Conservation (phyloP, 2,888 invertebrate species). For the Keiferia lycopersicella region DNA sequence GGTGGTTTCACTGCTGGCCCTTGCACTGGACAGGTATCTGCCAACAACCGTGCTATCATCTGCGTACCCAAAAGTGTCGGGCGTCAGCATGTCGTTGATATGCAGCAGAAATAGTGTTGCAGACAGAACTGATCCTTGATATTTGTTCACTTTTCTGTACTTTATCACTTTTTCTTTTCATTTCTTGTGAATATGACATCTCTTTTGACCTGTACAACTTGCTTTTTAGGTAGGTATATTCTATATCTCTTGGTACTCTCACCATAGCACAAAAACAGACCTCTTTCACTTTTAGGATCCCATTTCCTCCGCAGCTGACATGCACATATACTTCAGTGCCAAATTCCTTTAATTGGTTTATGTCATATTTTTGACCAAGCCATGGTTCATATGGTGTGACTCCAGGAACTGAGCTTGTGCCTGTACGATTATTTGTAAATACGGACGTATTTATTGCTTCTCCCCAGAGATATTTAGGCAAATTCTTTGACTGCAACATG, state of each 20-base stretch:
- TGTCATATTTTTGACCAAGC: neutral
- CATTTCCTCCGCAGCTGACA: constrained; percentile 13
- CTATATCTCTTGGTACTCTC: constrained; percentile 21
- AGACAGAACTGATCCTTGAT: too few relatives aligned
- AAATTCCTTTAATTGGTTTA: neutral
- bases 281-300: constrained; percentile 14
- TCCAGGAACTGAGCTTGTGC: neutral
- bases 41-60: too few relatives aligned
- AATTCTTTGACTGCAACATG: constrained; percentile 28
- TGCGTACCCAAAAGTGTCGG: too few relatives aligned
- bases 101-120: too few relatives aligned
- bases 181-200: constrained; percentile 13
- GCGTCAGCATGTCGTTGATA: too few relatives aligned
- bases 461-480: constrained; percentile 9
- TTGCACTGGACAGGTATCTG: too few relatives aligned
- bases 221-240: constrained; percentile 17
- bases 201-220: constrained; percentile 16
- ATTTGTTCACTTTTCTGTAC: neutral
- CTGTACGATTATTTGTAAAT: neutral
- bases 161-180: neutral
- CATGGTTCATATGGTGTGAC: neutral
- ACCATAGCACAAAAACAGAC: constrained; percentile 12
- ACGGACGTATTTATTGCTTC: constrained; percentile 11
- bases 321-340: constrained; percentile 2
- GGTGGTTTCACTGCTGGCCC: too few relatives aligned